Percentiles rank a stretch among this genome's conserved stretches.
Conservation (phyloP, 2,888 invertebrate genomes). For the Chrysomela aeneicollis region DNA sequence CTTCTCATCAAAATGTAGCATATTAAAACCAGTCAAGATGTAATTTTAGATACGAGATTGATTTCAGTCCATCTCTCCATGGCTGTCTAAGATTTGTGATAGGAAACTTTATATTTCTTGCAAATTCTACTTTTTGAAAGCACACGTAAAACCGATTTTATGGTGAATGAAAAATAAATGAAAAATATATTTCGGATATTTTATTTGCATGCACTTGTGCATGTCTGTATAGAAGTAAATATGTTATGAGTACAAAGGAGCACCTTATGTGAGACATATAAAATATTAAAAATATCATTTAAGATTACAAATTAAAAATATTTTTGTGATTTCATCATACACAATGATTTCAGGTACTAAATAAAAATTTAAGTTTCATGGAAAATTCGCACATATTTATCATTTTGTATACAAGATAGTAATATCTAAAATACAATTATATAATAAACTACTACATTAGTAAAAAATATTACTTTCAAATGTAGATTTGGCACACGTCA, state of each 20-base stretch:
- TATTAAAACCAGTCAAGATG: too few species aligned
- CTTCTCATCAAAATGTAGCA: too few species aligned
- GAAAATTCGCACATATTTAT: conserved; percentile 27
- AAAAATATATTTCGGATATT: background rate
- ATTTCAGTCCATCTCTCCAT: too few species aligned
- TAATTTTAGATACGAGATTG: too few species aligned
- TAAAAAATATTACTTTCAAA: conserved; percentile 43
- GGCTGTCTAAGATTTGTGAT: too few species aligned
- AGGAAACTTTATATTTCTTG: too few species aligned
- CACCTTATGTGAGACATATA: conserved; percentile 25
- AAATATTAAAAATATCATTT: conserved; percentile 23
- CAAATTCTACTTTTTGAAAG: too few species aligned
- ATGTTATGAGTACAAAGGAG: conserved; percentile 21
- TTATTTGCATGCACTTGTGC: conserved; percentile 19
- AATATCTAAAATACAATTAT: conserved; percentile 37
- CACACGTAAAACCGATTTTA: too few species aligned
- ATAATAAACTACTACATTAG: conserved; percentile 37
- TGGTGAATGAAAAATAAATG: too few species aligned
- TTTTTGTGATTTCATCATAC: conserved; percentile 22
- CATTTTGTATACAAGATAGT: conserved; percentile 35
- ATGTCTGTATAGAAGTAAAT: conserved; percentile 14
- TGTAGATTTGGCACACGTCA: conserved; percentile 47
- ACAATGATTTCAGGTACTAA: conserved; percentile 28
- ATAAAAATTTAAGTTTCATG: conserved; percentile 25
- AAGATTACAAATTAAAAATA: conserved; percentile 22